Evolutionary conservation across 2,888 invertebrate genomes (phyloP), one percentile per base, ranked within the genome.

Genomic region (Cryptops parisi): DNA sequence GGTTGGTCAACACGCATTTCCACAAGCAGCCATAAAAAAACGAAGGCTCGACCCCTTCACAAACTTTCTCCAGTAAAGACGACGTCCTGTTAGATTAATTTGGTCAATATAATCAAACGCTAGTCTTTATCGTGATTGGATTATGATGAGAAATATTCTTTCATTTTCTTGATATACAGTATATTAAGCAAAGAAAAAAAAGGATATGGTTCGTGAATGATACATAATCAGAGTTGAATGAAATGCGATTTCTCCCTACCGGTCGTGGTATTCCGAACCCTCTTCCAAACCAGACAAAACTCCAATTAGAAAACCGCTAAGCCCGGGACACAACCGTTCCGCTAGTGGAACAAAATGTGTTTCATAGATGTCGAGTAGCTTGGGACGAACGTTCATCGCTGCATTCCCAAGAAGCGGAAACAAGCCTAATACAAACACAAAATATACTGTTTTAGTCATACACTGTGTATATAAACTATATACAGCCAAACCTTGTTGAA

Each of bases 401-500:
- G 89, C 87, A 72, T 87, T 82, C 27, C 83, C 82, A 61, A 90
- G 75, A 39, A 91, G 69, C n/a, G 91, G 90, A 69, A 91, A 90
- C 33, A 91, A 73, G 12, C 91, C 90, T 69, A 74, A n/a, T n/a
- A n/a, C n/a, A n/a, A n/a, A n/a, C n/a, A n/a, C n/a, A n/a, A n/a
- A n/a, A n/a, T n/a, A n/a, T n/a, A n/a, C n/a, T n/a, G n/a, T n/a
- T n/a, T n/a, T n/a, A n/a, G n/a, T n/a, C n/a, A n/a, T n/a, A n/a
- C n/a, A n/a, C n/a, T n/a, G n/a, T n/a, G n/a, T n/a, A n/a, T n/a
- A n/a, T n/a, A n/a, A n/a, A n/a, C n/a, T n/a, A n/a, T n/a, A n/a
- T n/a, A n/a, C n/a, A n/a, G n/a, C n/a, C n/a, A n/a, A n/a, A n/a
- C n/a, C n/a, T n/a, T n/a, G n/a, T n/a, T n/a, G n/a, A n/a, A n/a